Evolutionary conservation across 2,888 invertebrate genomes (phyloP).

Genomic region (Hydropsyche betteni): DNA sequence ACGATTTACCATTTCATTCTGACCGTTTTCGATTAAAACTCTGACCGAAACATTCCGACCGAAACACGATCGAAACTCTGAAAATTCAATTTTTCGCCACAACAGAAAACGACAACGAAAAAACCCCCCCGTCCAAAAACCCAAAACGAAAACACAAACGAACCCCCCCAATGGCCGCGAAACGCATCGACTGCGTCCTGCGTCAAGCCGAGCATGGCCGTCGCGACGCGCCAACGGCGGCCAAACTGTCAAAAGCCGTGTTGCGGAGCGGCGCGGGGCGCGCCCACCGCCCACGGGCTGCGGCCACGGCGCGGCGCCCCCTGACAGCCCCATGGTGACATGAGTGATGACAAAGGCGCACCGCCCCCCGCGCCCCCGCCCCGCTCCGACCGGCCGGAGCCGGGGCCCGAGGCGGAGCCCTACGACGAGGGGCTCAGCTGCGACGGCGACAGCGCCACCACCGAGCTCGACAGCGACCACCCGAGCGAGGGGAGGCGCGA

Average conservation of each 20-base stretch:
- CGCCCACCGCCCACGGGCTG: constrained; percentile 32
- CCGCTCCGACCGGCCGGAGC: neutral
- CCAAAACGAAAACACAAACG: neutral
- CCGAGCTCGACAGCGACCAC: too few species aligned
- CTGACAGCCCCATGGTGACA: neutral
- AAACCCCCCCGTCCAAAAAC: too few species aligned
- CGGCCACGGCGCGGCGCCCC: constrained; percentile 8
- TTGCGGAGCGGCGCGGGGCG: constrained; percentile 49
- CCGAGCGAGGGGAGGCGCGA: too few species aligned
- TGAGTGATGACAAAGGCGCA: constrained; percentile 27
- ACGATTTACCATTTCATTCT: too few species aligned
- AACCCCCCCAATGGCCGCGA: neutral
- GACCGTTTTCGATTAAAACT: too few species aligned
- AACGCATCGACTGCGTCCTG: neutral
- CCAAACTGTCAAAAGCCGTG: constrained; percentile 41
- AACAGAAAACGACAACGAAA: neutral
- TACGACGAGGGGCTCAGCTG: neutral
- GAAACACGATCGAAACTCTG: too few species aligned
- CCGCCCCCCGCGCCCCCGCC: neutral
- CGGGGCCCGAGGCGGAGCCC: neutral
- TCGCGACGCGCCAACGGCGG: neutral
- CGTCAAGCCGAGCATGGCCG: constrained; percentile 7
- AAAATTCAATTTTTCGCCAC: too few species aligned
- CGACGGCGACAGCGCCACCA: neutral
- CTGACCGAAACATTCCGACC: too few species aligned